A percentile compares a stretch with the other conserved stretches of the same genome.
Conservation (phyloP, 2,797 vertebrate species). For the Nyctalus aviator region DNA sequence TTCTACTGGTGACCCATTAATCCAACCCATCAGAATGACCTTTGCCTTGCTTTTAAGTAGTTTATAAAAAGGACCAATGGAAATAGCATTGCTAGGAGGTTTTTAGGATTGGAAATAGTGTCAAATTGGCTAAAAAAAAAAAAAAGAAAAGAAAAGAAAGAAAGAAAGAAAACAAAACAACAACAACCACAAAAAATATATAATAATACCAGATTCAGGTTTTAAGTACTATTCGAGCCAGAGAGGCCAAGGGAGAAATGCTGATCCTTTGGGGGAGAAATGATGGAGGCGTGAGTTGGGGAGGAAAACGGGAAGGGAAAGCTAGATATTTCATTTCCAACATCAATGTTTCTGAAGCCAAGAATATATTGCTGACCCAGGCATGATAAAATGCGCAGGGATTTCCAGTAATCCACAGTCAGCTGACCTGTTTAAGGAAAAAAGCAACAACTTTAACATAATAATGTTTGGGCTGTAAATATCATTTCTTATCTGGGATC, state of each 20-base stretch:
- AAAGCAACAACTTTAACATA: slow-evolving; percentile 71
- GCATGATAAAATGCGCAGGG: slow-evolving; percentile 66
- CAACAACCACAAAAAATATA: background rate
- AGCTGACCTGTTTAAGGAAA: slow-evolving; percentile 60
- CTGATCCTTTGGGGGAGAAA: slow-evolving; percentile 62
- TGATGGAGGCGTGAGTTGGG: background rate
- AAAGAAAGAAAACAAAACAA: too few relatives aligned
- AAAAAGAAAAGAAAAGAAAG: too few relatives aligned
- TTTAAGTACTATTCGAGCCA: slow-evolving; percentile 59
- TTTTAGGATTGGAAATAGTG: slow-evolving; percentile 69
- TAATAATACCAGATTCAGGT: slow-evolving; percentile 62
- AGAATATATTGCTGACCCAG: slow-evolving; percentile 72
- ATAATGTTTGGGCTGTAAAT: slow-evolving; percentile 63
- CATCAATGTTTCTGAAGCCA: slow-evolving; percentile 67
- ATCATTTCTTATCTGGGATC: slow-evolving; percentile 65
- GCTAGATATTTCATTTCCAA: slow-evolving; percentile 80
- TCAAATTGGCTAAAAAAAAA: slow-evolving; percentile 66
- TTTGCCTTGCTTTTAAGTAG: slow-evolving; percentile 71
- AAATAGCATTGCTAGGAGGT: slow-evolving; percentile 71
- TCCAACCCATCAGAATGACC: slow-evolving; percentile 70
- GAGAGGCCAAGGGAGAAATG: slow-evolving; percentile 69
- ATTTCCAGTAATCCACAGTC: slow-evolving; percentile 69
- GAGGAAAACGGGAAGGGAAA: slow-evolving; percentile 26
- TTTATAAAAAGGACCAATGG: slow-evolving; percentile 67
- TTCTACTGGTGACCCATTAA: slow-evolving; percentile 53